Percentiles rank a stretch among this genome's conserved stretches.
Conservation (phyloP, 2,888 invertebrate genomes). For the Amiota mariae region DNA sequence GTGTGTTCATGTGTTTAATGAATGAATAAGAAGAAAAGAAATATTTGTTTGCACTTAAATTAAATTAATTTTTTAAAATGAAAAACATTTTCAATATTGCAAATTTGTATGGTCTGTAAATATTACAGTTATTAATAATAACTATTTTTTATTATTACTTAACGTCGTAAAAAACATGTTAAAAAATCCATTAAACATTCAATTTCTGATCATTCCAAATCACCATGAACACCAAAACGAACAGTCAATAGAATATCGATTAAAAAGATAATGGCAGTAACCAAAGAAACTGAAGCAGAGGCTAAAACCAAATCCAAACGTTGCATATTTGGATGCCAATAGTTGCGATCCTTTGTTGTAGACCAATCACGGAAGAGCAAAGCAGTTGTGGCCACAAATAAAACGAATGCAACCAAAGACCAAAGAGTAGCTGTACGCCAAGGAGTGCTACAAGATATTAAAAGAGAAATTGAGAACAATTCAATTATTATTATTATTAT, state of each 20-base stretch:
- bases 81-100: neutral
- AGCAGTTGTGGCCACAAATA: conserved; percentile 67
- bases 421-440: conserved; percentile 72
- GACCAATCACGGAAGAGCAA: conserved; percentile 72
- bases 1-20: too few species aligned
- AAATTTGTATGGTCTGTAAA: conserved; percentile 16
- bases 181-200: neutral
- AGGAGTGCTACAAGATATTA: conserved; percentile 56
- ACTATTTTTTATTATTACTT: neutral
- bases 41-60: neutral
- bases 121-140: conserved; percentile 3
- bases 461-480: neutral
- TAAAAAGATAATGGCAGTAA: conserved; percentile 66
- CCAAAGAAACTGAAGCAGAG: conserved; percentile 68
- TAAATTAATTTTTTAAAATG: neutral
- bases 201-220: conserved; percentile 63
- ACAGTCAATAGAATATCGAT: conserved; percentile 70
- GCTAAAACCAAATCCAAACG: conserved; percentile 71
- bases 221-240: conserved; percentile 70
- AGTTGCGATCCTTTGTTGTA: conserved; percentile 71
- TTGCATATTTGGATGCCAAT: conserved; percentile 74
- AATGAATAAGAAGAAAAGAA: too few species aligned
- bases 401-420: conserved; percentile 67
- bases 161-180: neutral
- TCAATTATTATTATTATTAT: too few species aligned